These are phyloP conservation scores for Hippoglossus hippoglossus DNA, from an alignment of 2,797 vertebrate genomes.

Conservation along the genomic window DNA sequence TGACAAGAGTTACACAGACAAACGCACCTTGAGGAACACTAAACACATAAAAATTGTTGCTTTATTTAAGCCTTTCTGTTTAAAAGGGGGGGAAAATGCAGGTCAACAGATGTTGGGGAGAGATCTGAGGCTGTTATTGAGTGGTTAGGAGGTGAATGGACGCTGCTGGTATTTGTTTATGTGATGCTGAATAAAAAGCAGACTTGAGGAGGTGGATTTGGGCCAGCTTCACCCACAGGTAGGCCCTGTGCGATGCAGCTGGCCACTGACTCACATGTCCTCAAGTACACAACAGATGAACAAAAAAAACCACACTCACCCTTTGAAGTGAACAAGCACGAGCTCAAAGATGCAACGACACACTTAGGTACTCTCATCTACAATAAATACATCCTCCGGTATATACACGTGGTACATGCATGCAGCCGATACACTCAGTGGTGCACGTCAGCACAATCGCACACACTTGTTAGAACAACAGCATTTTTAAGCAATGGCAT, in stretches of 20 bases:
- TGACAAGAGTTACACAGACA: slow-evolving; percentile 32
- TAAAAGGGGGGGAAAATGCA: slow-evolving; percentile 7
- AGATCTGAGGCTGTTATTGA: slow-evolving; percentile 68
- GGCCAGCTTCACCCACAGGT: slow-evolving; percentile 71
- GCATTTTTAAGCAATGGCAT: slow-evolving; percentile 30
- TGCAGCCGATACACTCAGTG: slow-evolving; percentile 10
- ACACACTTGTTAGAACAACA: slow-evolving; percentile 21
- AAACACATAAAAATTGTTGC: slow-evolving; percentile 22
- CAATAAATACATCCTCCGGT: neutral
- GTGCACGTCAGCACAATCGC: slow-evolving; percentile 24
- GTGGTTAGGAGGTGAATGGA: slow-evolving; percentile 57
- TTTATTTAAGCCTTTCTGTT: slow-evolving; percentile 15
- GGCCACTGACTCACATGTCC: slow-evolving; percentile 69
- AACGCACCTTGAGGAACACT: slow-evolving; percentile 26
- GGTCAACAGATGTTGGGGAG: slow-evolving; percentile 63
- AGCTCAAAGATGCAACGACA: slow-evolving; percentile 49
- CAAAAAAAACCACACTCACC: slow-evolving; percentile 23
- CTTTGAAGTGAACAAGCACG: slow-evolving; percentile 55
- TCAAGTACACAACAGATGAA: slow-evolving; percentile 23
- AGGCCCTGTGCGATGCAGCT: slow-evolving; percentile 62
- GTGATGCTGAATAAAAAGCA: slow-evolving; percentile 76
- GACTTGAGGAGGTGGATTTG: slow-evolving; percentile 66
- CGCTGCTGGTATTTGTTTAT: slow-evolving; percentile 75
- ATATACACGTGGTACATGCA: neutral
- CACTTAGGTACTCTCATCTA: slow-evolving; percentile 11